These are phyloP conservation scores for Rhingia campestris DNA, from an alignment of 2,888 invertebrate species.

Conservation along the genomic window DNA sequence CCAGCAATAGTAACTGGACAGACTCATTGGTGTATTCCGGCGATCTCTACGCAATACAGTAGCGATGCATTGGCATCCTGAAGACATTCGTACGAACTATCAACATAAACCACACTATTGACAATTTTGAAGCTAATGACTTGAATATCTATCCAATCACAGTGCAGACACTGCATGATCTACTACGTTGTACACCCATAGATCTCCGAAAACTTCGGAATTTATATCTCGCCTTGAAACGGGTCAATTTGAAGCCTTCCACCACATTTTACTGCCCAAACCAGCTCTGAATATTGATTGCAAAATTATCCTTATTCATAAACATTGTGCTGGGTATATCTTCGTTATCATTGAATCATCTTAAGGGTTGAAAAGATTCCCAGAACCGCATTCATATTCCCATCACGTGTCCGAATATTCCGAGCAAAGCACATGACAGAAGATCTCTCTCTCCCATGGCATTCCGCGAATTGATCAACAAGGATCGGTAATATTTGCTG, in stretches of 20 bases:
- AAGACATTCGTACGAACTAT: too few relatives aligned
- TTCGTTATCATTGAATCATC: conserved; percentile 42
- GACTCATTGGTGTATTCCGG: too few relatives aligned
- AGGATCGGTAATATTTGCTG: conserved; percentile 14
- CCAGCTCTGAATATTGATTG: conserved; percentile 26
- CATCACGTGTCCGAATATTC: conserved; percentile 27
- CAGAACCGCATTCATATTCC: conserved; percentile 33
- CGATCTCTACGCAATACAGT: too few relatives aligned
- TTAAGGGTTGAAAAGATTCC: conserved; percentile 17
- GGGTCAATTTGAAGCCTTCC: background rate
- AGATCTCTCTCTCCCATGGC: conserved; percentile 2
- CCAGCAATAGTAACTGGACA: too few relatives aligned
- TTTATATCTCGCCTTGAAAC: background rate
- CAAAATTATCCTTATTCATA: background rate
- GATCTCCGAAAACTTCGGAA: background rate
- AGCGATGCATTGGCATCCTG: too few relatives aligned
- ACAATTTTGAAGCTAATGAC: too few relatives aligned
- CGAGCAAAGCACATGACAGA: conserved; percentile 22
- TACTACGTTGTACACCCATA: too few relatives aligned
- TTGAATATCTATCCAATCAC: too few relatives aligned
- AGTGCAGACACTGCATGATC: too few relatives aligned
- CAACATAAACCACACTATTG: too few relatives aligned
- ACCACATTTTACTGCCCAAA: conserved; percentile 11
- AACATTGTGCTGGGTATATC: background rate
- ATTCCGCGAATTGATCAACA: conserved; percentile 34